A percentile compares a stretch with the other conserved stretches of the same genome.
These are phyloP conservation scores for Thaleichthys pacificus DNA, from an alignment of 2,797 vertebrate species.

Conservation along the genomic window DNA sequence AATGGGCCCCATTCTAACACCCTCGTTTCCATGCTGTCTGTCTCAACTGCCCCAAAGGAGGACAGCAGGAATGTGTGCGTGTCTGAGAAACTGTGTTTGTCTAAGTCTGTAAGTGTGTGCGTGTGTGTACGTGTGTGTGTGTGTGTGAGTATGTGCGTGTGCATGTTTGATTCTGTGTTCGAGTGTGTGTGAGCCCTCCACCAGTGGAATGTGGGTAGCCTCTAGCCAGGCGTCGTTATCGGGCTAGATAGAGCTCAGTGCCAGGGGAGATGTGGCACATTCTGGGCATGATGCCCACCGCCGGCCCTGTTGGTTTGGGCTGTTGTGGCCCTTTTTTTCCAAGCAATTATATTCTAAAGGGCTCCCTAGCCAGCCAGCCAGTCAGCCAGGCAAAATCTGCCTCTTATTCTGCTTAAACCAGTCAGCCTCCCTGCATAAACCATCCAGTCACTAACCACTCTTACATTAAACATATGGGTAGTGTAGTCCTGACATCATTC, in stretches of 20 bases:
- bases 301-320: conserved; percentile 35
- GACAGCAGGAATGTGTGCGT: conserved; percentile 21
- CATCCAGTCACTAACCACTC: background rate
- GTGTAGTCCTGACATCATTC: conserved; percentile 11
- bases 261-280: conserved; percentile 50
- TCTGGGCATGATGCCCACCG: conserved; percentile 65
- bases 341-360: conserved; percentile 7
- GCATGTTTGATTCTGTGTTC: background rate
- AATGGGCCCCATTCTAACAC: conserved; percentile 44
- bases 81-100: conserved; percentile 15
- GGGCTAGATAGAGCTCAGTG: conserved; percentile 58
- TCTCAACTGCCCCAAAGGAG: conserved; percentile 29
- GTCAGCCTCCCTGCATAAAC: conserved; percentile 8
- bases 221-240: conserved; percentile 59
- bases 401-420: background rate
- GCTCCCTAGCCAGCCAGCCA: conserved; percentile 32
- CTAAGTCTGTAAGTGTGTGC: conserved; percentile 12
- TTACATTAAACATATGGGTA: background rate
- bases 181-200: conserved; percentile 34
- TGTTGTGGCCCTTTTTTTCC: background rate
- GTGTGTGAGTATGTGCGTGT: conserved; percentile 22
- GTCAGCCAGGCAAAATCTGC: conserved; percentile 23
- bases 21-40: conserved; percentile 40
- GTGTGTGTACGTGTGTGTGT: conserved; percentile 4
- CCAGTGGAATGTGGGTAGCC: conserved; percentile 56